Evolutionary conservation across 2,888 invertebrate species (phyloP), one percentile per base, ranked within the genome.

Genomic region (Alentia gelatinosa): DNA sequence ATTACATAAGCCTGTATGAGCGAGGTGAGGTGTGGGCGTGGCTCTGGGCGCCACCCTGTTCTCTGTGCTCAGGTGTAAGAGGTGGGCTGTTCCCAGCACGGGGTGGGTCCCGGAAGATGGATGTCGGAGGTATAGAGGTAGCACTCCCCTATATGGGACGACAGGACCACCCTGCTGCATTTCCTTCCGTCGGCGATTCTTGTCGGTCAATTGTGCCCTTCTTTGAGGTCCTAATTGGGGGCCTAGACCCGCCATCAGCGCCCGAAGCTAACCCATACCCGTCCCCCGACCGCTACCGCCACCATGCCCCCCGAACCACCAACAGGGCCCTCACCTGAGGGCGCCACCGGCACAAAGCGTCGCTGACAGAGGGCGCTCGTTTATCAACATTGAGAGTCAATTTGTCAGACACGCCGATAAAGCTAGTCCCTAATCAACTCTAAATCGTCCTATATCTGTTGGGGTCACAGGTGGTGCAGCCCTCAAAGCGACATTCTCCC

Each of bases 381-480:
- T 83, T 35, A 83, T 83, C 83, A 83, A 35, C 37, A 83, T 83
- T 83, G 83, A 83, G 83, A 35, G 83, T 83, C 83, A 83, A 83
- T 83, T 83, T 83, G 83, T 83, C 83, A 39, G 83, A 35, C 26
- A 26, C 23, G 39, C n/a, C 39, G 42, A 83, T 40, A 83, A 83
- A 40, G 83, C 83, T 37, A 30, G 39, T 35, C 83, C 83, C 42
- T 83, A 83, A 83, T 83, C 83, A 40, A 83, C 83, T 83, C 83
- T 83, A 83, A 83, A 83, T 83, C 42, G 83, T 83, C 39, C 83
- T 37, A 39, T 83, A 83, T 40, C 39, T 9, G 15, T 37, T 9
- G 83, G 26, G 39, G 42, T 83, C 83, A 83, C 83, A 39, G 83
- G 83, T 75, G 37, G 37, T 35, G 15, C 75, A 30, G 75, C 19